These are phyloP conservation scores for Gymnarchus niloticus DNA, from an alignment of 2,113 vertebrate species.

Conservation along the genomic window DNA sequence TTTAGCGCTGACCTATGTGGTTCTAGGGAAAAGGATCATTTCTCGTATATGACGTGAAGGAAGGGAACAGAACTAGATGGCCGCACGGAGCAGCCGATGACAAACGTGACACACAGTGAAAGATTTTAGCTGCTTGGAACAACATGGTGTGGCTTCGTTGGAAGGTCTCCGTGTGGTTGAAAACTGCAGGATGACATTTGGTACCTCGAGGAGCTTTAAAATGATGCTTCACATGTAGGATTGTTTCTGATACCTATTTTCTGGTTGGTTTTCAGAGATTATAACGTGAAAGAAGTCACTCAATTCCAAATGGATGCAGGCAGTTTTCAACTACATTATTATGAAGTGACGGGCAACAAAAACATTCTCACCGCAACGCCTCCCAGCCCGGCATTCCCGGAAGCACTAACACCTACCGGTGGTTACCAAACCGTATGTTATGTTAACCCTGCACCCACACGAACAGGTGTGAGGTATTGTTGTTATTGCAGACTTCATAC, in stretches of 20 bases:
- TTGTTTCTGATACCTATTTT: background rate
- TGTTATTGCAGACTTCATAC: no score
- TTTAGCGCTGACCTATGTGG: no score
- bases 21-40: background rate
- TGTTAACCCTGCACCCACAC: no score
- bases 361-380: no score
- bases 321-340: background rate
- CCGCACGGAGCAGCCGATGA: background rate
- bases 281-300: background rate
- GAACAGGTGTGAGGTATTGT: no score
- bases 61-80: background rate
- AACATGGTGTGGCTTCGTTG: background rate
- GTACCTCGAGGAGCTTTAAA: conserved; percentile 4
- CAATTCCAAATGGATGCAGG: background rate
- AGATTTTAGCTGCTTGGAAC: background rate
- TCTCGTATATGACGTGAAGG: background rate
- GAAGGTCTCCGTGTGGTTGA: background rate
- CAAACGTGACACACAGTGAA: background rate
- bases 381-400: no score
- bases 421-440: no score
- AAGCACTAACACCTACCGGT: no score
- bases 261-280: background rate
- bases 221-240: background rate
- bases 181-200: background rate
- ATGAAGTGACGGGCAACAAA: background rate